A percentile compares a stretch with the other conserved stretches of the same genome.
These are phyloP conservation scores for Sebastes kiyomatsui DNA, from an alignment of 2,797 vertebrate genomes.

Conservation along the genomic window DNA sequence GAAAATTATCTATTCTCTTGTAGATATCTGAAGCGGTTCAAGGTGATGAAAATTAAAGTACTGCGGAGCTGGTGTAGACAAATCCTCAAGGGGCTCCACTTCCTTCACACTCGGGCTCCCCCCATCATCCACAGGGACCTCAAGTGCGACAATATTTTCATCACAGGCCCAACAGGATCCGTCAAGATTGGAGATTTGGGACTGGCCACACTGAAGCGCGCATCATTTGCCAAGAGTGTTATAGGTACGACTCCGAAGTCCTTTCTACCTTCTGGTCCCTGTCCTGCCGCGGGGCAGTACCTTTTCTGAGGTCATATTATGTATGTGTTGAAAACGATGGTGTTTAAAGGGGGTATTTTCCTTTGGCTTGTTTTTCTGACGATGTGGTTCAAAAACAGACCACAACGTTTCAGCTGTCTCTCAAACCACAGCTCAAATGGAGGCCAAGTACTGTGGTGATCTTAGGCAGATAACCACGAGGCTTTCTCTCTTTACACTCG, in stretches of 20 bases:
- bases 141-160: constrained; percentile 99
- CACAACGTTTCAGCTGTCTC: constrained; percentile 88
- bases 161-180: constrained; percentile 98
- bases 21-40: constrained; percentile 98
- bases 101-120: constrained; percentile 95
- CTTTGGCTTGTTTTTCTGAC: constrained; percentile 80
- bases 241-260: constrained; percentile 89
- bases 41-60: constrained; percentile 99
- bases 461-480: constrained; percentile 73
- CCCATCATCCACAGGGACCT: constrained; percentile 98
- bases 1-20: constrained; percentile 8
- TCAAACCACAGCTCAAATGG: constrained; percentile 86
- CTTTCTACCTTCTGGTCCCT: constrained; percentile 48
- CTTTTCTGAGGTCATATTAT: constrained; percentile 27
- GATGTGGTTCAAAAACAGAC: constrained; percentile 90
- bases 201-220: constrained; percentile 94
- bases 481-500: constrained; percentile 58
- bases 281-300: constrained; percentile 33
- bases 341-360: constrained; percentile 43
- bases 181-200: constrained; percentile 99
- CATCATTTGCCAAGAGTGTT: constrained; percentile 99
- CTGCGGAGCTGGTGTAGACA: constrained; percentile 98
- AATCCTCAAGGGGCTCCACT: constrained; percentile 98
- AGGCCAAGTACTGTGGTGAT: constrained; percentile 74
- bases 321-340: constrained; percentile 30